Evolutionary conservation across 2,888 invertebrate species (phyloP).

Genomic region (Lasioglossum pauxillum): DNA sequence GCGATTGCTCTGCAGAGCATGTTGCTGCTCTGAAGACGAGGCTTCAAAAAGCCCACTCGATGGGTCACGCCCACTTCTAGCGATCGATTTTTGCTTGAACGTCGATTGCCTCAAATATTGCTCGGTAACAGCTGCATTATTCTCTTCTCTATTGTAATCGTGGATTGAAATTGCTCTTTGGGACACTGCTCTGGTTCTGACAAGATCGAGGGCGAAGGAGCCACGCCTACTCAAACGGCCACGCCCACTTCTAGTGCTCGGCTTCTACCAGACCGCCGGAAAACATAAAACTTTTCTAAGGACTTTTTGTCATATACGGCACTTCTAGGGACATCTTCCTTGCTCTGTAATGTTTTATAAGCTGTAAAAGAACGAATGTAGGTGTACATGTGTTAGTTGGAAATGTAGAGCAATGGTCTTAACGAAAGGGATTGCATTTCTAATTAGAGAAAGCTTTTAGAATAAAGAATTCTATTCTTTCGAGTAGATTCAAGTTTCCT

Average conservation of each 20-base stretch:
- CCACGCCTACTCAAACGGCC: neutral
- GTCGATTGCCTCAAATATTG: neutral
- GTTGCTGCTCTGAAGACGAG: neutral
- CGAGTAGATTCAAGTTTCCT: neutral
- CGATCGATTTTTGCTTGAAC: neutral
- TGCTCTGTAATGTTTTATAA: neutral
- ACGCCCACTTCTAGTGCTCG: neutral
- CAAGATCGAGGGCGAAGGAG: neutral
- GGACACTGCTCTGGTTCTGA: neutral
- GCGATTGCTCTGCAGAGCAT: neutral
- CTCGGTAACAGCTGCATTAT: neutral
- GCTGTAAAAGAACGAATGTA: neutral
- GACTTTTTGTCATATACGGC: neutral
- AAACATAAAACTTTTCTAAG: neutral
- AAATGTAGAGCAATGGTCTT: neutral
- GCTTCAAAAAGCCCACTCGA: too few species aligned
- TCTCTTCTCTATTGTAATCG: neutral
- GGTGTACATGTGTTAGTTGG: neutral
- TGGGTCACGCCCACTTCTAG: neutral
- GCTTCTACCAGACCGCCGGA: neutral
- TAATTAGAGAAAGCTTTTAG: neutral
- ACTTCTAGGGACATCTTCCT: neutral
- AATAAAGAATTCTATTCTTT: neutral
- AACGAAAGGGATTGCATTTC: neutral
- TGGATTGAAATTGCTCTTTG: neutral